Evolutionary conservation across 2,113 vertebrate species (phyloP).

Genomic region (Athene cunicularia): DNA sequence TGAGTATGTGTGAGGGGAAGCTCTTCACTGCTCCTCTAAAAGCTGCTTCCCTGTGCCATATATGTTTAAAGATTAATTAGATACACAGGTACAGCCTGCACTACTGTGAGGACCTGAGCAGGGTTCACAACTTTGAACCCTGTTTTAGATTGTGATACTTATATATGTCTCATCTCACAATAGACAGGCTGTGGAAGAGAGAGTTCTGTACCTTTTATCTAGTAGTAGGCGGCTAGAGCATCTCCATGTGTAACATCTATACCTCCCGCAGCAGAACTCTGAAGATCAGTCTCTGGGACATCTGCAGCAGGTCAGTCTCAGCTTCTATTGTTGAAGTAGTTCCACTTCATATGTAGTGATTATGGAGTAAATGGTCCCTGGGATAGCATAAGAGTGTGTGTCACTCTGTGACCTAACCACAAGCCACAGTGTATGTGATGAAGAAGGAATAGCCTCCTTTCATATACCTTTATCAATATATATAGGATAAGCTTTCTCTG

Average conservation of each 20-base stretch:
- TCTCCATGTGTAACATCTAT: background rate
- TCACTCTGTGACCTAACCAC: background rate
- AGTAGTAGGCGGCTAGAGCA: background rate
- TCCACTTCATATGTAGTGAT: background rate
- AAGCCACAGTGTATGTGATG: background rate
- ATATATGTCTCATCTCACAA: background rate
- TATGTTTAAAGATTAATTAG: conserved; percentile 6
- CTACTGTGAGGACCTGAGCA: background rate
- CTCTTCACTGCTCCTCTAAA: background rate
- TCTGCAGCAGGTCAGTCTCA: background rate
- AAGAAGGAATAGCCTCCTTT: background rate
- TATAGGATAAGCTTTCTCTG: background rate
- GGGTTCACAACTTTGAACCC: background rate
- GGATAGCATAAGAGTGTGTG: background rate
- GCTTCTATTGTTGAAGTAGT: background rate
- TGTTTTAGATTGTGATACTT: background rate
- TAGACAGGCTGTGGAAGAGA: background rate
- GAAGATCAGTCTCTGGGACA: background rate
- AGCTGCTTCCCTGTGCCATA: background rate
- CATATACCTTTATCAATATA: background rate
- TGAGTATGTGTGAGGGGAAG: background rate
- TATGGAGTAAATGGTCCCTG: background rate
- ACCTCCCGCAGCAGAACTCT: background rate
- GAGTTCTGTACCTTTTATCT: conserved; percentile 8
- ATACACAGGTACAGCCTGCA: background rate